A percentile compares a stretch with the other conserved stretches of the same genome.
phyloP scores from a whole-genome alignment of 2,113 vertebrate genomes.

The Irena cyanogastra region DNA sequence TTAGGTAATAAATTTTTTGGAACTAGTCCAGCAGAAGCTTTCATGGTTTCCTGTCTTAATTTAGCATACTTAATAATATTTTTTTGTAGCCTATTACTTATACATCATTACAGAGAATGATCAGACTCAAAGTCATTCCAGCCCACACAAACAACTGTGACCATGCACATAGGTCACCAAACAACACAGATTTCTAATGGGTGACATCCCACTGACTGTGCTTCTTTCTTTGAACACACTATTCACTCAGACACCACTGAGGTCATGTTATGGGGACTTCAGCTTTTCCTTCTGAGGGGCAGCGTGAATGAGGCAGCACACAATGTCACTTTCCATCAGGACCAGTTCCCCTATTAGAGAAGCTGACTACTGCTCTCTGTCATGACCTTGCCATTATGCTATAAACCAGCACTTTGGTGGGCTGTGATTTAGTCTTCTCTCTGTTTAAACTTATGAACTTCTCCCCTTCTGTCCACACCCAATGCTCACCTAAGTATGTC shows the following conservation, averaged over 20 bases:
- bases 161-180: rapidly evolving
- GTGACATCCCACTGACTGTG: background rate
- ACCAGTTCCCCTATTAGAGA: background rate
- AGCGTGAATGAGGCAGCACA: background rate
- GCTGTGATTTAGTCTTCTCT: background rate
- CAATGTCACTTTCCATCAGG: background rate
- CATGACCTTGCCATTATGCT: background rate
- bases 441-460: background rate
- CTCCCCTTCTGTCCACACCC: background rate
- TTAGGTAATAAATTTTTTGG: background rate
- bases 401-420: background rate
- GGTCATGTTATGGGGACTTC: background rate
- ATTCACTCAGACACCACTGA: background rate
- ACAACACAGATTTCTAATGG: background rate
- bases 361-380: background rate
- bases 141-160: background rate
- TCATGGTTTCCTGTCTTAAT: background rate
- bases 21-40: background rate
- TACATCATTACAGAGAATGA: background rate
- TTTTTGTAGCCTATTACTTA: background rate
- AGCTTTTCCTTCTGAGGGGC: background rate
- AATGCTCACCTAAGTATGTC: background rate
- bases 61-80: background rate
- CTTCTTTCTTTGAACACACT: background rate
- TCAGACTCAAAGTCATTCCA: background rate